Percentiles rank a stretch among this genome's conserved stretches.
phyloP scores from a whole-genome alignment of 2,888 invertebrate species.

The Ennomos fuscantarius region DNA sequence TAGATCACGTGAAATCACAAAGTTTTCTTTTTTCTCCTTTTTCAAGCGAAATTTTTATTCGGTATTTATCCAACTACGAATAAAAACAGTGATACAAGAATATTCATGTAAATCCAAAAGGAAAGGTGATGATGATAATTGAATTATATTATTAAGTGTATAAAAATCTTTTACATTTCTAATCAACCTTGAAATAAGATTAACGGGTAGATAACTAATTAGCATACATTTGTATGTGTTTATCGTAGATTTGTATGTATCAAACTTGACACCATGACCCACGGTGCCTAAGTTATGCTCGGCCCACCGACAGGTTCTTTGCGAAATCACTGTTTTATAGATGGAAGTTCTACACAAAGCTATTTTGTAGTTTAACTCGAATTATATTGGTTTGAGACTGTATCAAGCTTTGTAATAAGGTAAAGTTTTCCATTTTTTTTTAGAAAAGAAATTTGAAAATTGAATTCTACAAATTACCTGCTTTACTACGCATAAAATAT shows the following conservation, averaged over 20 bases:
- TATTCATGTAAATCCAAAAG: too few relatives aligned
- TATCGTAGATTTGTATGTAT: constrained; percentile 18
- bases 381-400: neutral
- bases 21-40: too few relatives aligned
- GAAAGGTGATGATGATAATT: too few relatives aligned
- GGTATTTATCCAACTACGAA: too few relatives aligned
- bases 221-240: constrained; percentile 23
- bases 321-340: constrained; percentile 16
- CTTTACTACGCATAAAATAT: too few relatives aligned
- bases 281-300: constrained; percentile 16
- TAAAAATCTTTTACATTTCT: constrained; percentile 13
- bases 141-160: too few relatives aligned
- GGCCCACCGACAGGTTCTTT: constrained; percentile 24
- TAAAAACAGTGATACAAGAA: too few relatives aligned
- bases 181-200: constrained; percentile 30
- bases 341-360: constrained; percentile 4
- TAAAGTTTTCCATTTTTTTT: neutral
- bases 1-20: too few relatives aligned
- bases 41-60: too few relatives aligned
- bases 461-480: too few relatives aligned
- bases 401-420: too few relatives aligned
- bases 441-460: too few relatives aligned
- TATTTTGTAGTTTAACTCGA: neutral
- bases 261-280: constrained; percentile 22
- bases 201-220: constrained; percentile 13